phyloP scores from a whole-genome alignment of 2,888 invertebrate species.

The Temnothorax ravouxi region DNA sequence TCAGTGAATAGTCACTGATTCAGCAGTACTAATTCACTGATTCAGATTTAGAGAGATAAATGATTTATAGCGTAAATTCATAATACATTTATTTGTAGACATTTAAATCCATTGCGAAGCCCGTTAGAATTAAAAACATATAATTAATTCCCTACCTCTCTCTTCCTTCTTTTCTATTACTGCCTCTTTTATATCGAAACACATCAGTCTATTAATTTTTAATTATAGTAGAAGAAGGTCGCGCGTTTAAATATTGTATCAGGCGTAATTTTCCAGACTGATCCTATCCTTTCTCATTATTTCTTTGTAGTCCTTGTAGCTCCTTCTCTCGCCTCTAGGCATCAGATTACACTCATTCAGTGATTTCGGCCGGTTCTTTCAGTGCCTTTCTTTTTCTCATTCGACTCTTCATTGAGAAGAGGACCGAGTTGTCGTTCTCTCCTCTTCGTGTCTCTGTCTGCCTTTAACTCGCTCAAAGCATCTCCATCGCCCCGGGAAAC shows the following conservation, averaged over 20 bases:
- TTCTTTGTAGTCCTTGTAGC: conserved; percentile 29
- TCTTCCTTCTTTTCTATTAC: not conserved
- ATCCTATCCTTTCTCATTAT: not conserved
- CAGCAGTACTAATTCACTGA: too few relatives aligned
- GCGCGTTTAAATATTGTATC: not conserved
- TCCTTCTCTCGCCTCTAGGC: conserved; percentile 62
- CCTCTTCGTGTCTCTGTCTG: conserved; percentile 58
- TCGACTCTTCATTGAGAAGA: conserved; percentile 65
- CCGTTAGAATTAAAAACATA: not conserved
- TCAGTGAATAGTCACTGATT: too few relatives aligned
- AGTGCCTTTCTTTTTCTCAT: conserved; percentile 59
- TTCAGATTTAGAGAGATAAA: too few relatives aligned
- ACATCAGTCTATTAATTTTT: conserved; percentile 2
- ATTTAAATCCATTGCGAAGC: not conserved
- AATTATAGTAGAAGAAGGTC: not conserved
- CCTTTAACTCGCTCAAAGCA: conserved; percentile 53
- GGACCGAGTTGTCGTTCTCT: conserved; percentile 53
- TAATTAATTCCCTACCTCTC: not conserved
- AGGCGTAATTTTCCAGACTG: not conserved
- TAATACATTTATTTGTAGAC: not conserved
- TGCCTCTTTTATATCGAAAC: not conserved
- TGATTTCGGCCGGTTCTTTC: conserved; percentile 78
- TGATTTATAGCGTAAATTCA: too few relatives aligned
- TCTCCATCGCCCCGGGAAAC: conserved; percentile 64
- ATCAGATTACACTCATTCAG: conserved; percentile 85